These are phyloP conservation scores for Machaerirhynchus nigripectus DNA, from an alignment of 2,113 vertebrate species.

Conservation along the genomic window DNA sequence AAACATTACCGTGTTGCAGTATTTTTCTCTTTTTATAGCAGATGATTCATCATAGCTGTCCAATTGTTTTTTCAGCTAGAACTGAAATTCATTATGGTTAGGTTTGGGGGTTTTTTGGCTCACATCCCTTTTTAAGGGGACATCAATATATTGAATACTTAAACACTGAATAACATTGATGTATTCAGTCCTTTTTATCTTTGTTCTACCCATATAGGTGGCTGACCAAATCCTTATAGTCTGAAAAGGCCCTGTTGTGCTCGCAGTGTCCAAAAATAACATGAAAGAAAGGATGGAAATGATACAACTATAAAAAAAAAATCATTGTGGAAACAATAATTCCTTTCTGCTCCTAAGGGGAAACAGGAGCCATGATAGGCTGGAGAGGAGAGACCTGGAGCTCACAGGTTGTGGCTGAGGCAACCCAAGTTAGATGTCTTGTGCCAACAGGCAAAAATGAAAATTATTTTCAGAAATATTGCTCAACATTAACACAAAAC, in stretches of 20 bases:
- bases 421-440: background rate
- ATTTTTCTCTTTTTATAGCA: conserved; percentile 27
- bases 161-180: conserved; percentile 3
- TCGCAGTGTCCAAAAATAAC: background rate
- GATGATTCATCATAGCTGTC: conserved; percentile 29
- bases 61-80: conserved; percentile 10
- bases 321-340: background rate
- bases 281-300: background rate
- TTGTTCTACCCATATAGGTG: background rate
- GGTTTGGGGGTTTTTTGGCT: background rate
- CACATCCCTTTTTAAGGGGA: background rate
- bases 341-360: background rate
- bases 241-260: background rate
- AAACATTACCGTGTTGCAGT: background rate
- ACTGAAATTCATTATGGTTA: conserved; percentile 9
- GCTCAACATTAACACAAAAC: background rate
- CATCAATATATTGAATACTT: conserved; percentile 4
- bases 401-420: background rate
- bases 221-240: background rate
- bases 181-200: background rate
- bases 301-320: background rate
- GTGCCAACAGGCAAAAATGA: background rate
- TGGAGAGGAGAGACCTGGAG: background rate
- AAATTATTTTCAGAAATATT: background rate
- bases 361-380: background rate